Conservation (phyloP, 2,888 invertebrate species). For the Stomorhina lunata region DNA sequence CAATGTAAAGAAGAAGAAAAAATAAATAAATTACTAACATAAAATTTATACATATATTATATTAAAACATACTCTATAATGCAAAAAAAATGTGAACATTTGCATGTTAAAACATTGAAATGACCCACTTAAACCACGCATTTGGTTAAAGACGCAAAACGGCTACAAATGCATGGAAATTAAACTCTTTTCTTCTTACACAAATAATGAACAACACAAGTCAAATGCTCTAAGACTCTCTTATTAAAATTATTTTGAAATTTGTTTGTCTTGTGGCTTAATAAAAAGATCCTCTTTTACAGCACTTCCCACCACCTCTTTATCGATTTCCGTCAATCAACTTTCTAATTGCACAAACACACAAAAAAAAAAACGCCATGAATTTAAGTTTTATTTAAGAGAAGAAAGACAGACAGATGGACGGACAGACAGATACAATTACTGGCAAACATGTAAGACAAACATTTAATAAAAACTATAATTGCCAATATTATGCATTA, state of each 20-base stretch:
- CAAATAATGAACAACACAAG: too few relatives aligned
- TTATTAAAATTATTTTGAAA: slow-evolving; percentile 51
- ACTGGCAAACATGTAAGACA: not conserved
- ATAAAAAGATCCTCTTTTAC: slow-evolving; percentile 59
- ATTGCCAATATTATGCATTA: slow-evolving; percentile 52
- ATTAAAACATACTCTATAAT: not conserved
- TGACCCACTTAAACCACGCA: slow-evolving; percentile 65
- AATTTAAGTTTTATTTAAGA: too few relatives aligned
- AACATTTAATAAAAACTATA: slow-evolving; percentile 42
- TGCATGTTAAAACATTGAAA: slow-evolving; percentile 54
- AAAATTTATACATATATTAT: slow-evolving; percentile 42
- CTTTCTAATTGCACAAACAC: slow-evolving; percentile 77
- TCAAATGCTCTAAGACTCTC: slow-evolving; percentile 5
- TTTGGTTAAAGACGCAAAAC: slow-evolving; percentile 39
- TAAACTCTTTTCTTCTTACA: slow-evolving; percentile 31
- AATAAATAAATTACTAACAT: slow-evolving; percentile 53
- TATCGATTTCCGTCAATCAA: slow-evolving; percentile 68
- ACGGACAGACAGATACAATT: not conserved
- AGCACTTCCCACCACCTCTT: slow-evolving; percentile 57
- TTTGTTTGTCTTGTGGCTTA: slow-evolving; percentile 34
- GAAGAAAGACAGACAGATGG: slow-evolving; percentile 64
- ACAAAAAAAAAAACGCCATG: too few relatives aligned
- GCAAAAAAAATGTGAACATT: slow-evolving; percentile 38
- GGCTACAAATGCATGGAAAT: slow-evolving; percentile 23
- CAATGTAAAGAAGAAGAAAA: not conserved